A percentile compares a stretch with the other conserved stretches of the same genome.
Conservation (phyloP, 2,888 invertebrate species). For the Bombylius discolor region DNA sequence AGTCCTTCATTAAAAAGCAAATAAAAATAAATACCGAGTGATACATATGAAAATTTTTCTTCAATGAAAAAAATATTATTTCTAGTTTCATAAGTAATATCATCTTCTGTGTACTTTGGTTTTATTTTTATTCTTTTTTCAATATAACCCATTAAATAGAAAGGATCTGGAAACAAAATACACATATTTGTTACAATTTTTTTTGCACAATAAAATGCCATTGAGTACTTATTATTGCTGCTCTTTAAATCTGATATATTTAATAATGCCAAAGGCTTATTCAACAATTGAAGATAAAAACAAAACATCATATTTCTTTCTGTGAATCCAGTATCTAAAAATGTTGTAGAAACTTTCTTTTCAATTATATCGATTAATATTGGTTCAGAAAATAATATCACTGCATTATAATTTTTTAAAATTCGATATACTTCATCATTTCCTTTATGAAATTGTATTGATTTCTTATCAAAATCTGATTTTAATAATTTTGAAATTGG, state of each 20-base stretch:
- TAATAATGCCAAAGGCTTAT: conserved; percentile 56
- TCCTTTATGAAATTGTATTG: conserved; percentile 50
- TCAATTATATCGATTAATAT: conserved; percentile 36
- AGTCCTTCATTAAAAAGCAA: conserved; percentile 50
- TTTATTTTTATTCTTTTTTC: conserved; percentile 26
- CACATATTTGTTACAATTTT: conserved; percentile 40
- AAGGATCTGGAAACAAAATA: conserved; percentile 39
- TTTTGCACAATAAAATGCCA: conserved; percentile 42
- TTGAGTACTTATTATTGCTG: conserved; percentile 41
- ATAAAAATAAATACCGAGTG: conserved; percentile 61
- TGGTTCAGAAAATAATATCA: conserved; percentile 52
- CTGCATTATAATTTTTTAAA: conserved; percentile 43
- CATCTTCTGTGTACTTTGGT: background rate
- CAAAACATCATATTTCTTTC: conserved; percentile 43
- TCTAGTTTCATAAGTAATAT: too few species aligned
- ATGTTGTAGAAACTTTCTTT: conserved; percentile 15
- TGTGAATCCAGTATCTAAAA: conserved; percentile 22
- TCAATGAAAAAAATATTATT: conserved; percentile 39
- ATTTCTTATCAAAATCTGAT: conserved; percentile 46
- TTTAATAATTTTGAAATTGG: conserved; percentile 45
- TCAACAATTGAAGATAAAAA: conserved; percentile 56
- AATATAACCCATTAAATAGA: conserved; percentile 35
- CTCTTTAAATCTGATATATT: conserved; percentile 37
- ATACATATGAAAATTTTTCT: conserved; percentile 44
- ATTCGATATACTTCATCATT: conserved; percentile 46